Conservation (phyloP, 2,888 invertebrate genomes). For the Aleiodes testaceus region DNA sequence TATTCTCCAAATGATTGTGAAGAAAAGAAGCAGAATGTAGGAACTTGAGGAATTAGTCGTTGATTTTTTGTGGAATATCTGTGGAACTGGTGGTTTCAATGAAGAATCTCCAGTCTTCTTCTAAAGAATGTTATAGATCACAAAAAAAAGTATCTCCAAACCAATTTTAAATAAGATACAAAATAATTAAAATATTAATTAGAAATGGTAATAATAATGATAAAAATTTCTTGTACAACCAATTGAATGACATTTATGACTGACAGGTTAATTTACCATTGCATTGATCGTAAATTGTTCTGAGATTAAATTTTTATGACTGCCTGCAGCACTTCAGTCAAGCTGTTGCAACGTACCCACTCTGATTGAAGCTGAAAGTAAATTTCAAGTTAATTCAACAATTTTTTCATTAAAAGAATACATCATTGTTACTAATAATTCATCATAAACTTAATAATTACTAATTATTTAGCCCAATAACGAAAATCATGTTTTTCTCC, state of each 20-base stretch:
- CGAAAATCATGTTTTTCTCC: slow-evolving; percentile 7
- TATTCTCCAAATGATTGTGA: too few relatives aligned
- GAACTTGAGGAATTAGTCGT: too few relatives aligned
- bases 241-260: slow-evolving; percentile 29
- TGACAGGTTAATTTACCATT: slow-evolving; percentile 26
- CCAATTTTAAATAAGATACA: not conserved
- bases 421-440: slow-evolving; percentile 7
- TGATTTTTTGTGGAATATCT: too few relatives aligned
- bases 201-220: not conserved
- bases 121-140: too few relatives aligned
- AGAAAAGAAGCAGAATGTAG: too few relatives aligned
- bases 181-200: not conserved
- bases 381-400: slow-evolving; percentile 21
- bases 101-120: too few relatives aligned
- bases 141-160: too few relatives aligned
- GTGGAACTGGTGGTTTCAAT: too few relatives aligned
- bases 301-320: slow-evolving; percentile 34
- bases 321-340: slow-evolving; percentile 24
- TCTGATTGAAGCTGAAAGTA: slow-evolving; percentile 26
- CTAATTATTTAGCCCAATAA: not conserved
- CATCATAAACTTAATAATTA: not conserved
- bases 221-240: not conserved
- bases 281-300: slow-evolving; percentile 34
- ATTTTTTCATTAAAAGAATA: not conserved
- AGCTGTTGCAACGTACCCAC: slow-evolving; percentile 21